phyloP scores from a whole-genome alignment of 2,113 vertebrate genomes.

The Dendrocopos noguchii region DNA sequence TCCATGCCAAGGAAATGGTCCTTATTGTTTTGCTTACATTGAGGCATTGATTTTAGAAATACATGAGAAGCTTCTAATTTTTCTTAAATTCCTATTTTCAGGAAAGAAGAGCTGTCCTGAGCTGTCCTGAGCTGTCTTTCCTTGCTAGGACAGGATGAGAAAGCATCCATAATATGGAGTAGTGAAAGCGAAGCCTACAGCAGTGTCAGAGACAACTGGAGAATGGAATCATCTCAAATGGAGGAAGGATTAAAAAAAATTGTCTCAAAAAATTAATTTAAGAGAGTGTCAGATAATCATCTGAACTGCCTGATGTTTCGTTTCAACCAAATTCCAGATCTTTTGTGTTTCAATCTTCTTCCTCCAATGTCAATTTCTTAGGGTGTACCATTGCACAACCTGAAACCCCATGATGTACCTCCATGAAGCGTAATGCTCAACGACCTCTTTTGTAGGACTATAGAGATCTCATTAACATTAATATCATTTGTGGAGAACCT shows the following conservation, averaged over 20 bases:
- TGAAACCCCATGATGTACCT: constrained; percentile 56
- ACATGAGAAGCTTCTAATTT: not conserved
- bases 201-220: not conserved
- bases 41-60: not conserved
- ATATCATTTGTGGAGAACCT: constrained; percentile 50
- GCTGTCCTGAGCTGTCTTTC: not conserved
- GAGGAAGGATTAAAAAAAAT: not conserved
- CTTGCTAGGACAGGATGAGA: not conserved
- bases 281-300: not conserved
- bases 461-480: constrained; percentile 70
- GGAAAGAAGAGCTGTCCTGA: not conserved
- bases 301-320: constrained; percentile 9
- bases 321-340: constrained; percentile 35
- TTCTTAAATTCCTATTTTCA: not conserved
- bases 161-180: not conserved
- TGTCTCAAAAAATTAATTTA: not conserved
- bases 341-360: constrained; percentile 33
- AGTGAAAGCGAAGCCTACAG: not conserved
- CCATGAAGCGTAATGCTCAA: constrained; percentile 40
- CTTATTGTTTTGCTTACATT: not conserved
- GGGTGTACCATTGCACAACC: constrained; percentile 32
- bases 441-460: constrained; percentile 65
- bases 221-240: not conserved
- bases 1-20: not conserved
- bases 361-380: constrained; percentile 43